Conservation (phyloP, 2,888 invertebrate genomes). For the Dermolepida albohirtum region DNA sequence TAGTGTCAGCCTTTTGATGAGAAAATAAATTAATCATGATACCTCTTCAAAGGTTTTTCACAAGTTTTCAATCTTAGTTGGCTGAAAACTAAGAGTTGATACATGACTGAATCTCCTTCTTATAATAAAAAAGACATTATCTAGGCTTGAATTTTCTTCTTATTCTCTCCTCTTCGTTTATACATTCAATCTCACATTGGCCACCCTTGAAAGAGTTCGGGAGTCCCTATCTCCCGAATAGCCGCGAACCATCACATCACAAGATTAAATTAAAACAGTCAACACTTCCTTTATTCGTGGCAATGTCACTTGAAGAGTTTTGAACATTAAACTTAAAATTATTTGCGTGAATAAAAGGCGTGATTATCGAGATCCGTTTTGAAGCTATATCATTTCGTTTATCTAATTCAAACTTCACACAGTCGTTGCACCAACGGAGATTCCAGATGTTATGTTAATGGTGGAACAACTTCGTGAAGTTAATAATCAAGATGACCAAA, state of each 20-base stretch:
- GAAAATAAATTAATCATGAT: not conserved
- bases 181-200: conserved; percentile 30
- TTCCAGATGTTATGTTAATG: conserved; percentile 36
- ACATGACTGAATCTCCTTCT: conserved; percentile 40
- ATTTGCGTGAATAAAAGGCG: conserved; percentile 41
- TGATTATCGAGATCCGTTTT: conserved; percentile 30
- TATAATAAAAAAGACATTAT: conserved; percentile 32
- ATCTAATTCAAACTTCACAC: conserved; percentile 11
- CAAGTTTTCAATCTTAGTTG: conserved; percentile 32
- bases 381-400: not conserved
- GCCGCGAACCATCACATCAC: conserved; percentile 6
- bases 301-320: conserved; percentile 40
- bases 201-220: conserved; percentile 13
- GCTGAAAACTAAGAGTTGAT: conserved; percentile 30
- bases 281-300: conserved; percentile 34
- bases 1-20: conserved; percentile 12
- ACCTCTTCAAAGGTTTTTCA: not conserved
- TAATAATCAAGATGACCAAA: not conserved
- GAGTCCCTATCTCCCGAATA: conserved; percentile 37
- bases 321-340: conserved; percentile 45
- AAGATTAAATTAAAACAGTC: conserved; percentile 37
- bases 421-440: conserved; percentile 39
- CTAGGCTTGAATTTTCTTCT: conserved; percentile 26
- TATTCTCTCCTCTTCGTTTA: conserved; percentile 7
- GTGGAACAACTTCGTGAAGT: conserved; percentile 22